Base-by-base conservation (phyloP, 2,113 vertebrate species). In the Nanorana parkeri region DNA sequence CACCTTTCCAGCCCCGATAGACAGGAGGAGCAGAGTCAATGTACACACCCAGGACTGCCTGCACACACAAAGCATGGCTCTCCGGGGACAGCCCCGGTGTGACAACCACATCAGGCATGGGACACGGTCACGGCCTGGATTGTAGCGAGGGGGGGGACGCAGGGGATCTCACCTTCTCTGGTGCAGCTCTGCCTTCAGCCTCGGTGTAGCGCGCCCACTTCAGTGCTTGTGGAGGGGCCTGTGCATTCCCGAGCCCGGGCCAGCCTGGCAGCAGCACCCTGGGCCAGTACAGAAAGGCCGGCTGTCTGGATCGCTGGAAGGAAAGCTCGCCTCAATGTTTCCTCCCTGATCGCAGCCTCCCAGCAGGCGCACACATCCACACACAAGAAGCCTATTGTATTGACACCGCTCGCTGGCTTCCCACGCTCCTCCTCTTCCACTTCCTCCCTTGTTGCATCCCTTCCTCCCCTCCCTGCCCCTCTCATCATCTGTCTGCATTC, bases 321-420 rank as follows among this genome's bases (percentile, higher is more conserved):
- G 51, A 8, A 0, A 71, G 24, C 32, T 17, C 8, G 29, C 66
- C 55, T 21, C 17, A 60, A 17, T 21, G 28, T 80, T 24, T 41
- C 17, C 68, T 69, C 66, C 51, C 36, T 66, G 23, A 8, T 23
- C 11, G 20, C 64, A 58, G 65, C 26, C 77, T 80, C 55, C 68
- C 80, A 75, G 80, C 61, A 75, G 71, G 51, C 26, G 51, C 68
- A 56, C 78, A 81, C 68, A 81, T 65, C 79, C 68, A 81, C 80
- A 82, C 71, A 82, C 80, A 82, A 82, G 56, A 65, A 82, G 63
- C 71, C 80, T 82, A 82, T 82, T 82, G 80, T 82, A 82, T 82
- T 73, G 80, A 74, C 80, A 75, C 69, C 51, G 78, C 80, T 74
- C 61, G 69, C 61, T 82, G 80, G 51, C 80, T 82, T 67, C 80